Evolutionary conservation across 2,888 invertebrate genomes (phyloP).

Genomic region (Dryobota labecula): DNA sequence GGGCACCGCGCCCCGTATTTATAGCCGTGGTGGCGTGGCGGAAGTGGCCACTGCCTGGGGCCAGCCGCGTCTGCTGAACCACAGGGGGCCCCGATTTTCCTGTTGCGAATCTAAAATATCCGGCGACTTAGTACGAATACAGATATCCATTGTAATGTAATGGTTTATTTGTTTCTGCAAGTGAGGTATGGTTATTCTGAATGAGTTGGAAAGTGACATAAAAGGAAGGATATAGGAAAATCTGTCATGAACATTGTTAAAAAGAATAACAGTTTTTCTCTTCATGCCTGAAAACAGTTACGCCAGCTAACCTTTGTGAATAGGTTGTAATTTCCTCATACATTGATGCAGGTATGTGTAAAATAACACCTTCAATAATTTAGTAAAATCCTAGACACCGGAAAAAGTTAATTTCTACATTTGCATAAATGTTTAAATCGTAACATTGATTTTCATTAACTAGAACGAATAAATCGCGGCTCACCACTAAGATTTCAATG

Average conservation of each 20-base stretch:
- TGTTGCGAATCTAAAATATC: constrained; percentile 70
- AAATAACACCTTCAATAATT: background rate
- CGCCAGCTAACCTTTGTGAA: no score
- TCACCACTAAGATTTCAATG: constrained; percentile 60
- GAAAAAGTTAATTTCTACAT: background rate
- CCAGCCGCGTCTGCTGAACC: constrained; percentile 76
- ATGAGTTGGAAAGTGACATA: constrained; percentile 11
- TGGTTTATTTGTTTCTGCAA: constrained; percentile 53
- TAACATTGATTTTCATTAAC: constrained; percentile 59
- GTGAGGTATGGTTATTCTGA: constrained; percentile 30
- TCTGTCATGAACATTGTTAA: background rate
- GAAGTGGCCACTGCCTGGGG: constrained; percentile 74
- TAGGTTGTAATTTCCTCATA: background rate
- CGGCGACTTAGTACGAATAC: constrained; percentile 62
- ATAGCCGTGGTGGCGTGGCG: constrained; percentile 75
- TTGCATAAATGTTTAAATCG: constrained; percentile 3
- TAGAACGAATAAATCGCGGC: constrained; percentile 51
- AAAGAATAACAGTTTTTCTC: background rate
- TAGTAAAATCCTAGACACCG: background rate
- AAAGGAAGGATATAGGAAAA: background rate
- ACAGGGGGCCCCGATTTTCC: constrained; percentile 73
- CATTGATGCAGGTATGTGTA: no score
- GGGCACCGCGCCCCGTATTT: constrained; percentile 79
- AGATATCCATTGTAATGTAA: constrained; percentile 57
- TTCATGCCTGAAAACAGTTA: background rate